These are phyloP conservation scores for Esox lucius DNA, from an alignment of 2,797 vertebrate genomes.

Conservation along the genomic window DNA sequence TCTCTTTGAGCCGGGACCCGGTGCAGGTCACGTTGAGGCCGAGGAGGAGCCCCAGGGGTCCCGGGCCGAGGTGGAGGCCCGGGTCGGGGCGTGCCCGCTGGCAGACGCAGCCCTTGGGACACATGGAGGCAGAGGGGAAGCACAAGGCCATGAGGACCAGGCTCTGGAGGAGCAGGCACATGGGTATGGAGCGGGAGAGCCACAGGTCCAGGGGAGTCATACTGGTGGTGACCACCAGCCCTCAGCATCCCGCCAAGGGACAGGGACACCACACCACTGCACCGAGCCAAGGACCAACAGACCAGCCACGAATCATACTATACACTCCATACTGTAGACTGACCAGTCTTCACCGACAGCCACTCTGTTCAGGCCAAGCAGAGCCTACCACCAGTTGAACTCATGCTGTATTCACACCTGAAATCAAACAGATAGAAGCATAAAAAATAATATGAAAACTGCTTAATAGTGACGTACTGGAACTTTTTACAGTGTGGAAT, in stretches of 20 bases:
- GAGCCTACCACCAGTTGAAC: slow-evolving; percentile 37
- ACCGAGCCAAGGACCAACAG: slow-evolving; percentile 59
- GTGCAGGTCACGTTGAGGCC: slow-evolving; percentile 94
- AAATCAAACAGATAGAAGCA: slow-evolving; percentile 51
- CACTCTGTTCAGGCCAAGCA: slow-evolving; percentile 47
- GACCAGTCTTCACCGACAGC: slow-evolving; percentile 32
- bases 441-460: slow-evolving; percentile 16
- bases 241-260: slow-evolving; percentile 84
- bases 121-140: slow-evolving; percentile 98
- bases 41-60: slow-evolving; percentile 58
- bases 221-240: slow-evolving; percentile 72
- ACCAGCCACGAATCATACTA: slow-evolving; percentile 62
- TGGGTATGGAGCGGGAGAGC: slow-evolving; percentile 96
- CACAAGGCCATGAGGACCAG: slow-evolving; percentile 98
- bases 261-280: slow-evolving; percentile 17
- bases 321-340: slow-evolving; percentile 55
- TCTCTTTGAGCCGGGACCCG: slow-evolving; percentile 94
- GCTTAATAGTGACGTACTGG: not conserved
- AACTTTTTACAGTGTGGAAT: not conserved
- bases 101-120: slow-evolving; percentile 95
- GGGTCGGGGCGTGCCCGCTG: slow-evolving; percentile 76
- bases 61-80: not conserved
- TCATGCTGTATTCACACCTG: slow-evolving; percentile 70
- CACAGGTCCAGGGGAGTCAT: slow-evolving; percentile 99
- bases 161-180: slow-evolving; percentile 98